These are phyloP conservation scores for Athrips mouffetella DNA, from an alignment of 2,888 invertebrate species.

Conservation along the genomic window DNA sequence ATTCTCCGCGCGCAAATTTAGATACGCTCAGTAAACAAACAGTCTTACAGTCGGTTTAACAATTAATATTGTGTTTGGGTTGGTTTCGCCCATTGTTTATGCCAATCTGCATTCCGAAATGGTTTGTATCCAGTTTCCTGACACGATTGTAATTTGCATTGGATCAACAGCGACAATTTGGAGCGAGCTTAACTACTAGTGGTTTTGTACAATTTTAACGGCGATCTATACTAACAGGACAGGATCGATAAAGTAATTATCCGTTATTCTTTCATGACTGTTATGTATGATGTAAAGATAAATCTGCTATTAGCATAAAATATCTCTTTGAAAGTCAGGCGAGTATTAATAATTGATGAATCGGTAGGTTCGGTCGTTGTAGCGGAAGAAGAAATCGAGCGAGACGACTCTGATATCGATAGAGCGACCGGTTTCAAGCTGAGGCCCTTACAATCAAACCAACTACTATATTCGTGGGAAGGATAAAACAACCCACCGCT, in stretches of 20 bases:
- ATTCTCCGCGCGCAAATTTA: constrained; percentile 30
- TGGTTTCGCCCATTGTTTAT: constrained; percentile 22
- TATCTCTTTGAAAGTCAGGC: constrained; percentile 49
- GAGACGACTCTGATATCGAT: constrained; percentile 33
- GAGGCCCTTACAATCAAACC: constrained; percentile 27
- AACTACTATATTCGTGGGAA: constrained; percentile 48
- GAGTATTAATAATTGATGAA: constrained; percentile 59
- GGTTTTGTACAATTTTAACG: too few relatives aligned
- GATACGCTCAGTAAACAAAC: constrained; percentile 33
- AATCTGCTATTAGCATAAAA: constrained; percentile 30
- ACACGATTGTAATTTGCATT: constrained; percentile 4
- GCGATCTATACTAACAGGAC: too few relatives aligned
- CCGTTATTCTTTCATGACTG: background rate
- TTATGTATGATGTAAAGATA: background rate
- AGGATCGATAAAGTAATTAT: background rate
- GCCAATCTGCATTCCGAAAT: constrained; percentile 9
- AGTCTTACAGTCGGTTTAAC: constrained; percentile 33
- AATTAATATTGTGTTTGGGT: constrained; percentile 27
- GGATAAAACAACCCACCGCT: constrained; percentile 35
- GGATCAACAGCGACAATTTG: background rate
- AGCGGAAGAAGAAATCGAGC: constrained; percentile 61
- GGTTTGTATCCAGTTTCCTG: constrained; percentile 7
- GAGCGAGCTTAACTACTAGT: too few relatives aligned
- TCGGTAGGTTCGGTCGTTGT: constrained; percentile 43
- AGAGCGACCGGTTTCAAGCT: constrained; percentile 46